Conservation (phyloP, 92 coral and sea anemone genomes). For the Siderastrea radians region DNA sequence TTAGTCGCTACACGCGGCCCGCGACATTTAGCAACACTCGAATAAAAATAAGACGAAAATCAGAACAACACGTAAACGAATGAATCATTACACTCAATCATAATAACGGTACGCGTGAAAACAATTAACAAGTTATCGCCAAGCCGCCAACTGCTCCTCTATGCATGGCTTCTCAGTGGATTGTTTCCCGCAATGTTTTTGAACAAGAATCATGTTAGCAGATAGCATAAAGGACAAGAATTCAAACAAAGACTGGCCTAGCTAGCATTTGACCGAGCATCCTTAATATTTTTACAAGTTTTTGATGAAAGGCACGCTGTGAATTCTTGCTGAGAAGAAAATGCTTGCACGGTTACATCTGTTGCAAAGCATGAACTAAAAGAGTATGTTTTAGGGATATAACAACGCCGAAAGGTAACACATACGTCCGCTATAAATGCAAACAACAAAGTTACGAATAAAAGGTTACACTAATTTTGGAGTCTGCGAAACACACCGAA, state of each 20-base stretch:
- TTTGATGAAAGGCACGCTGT: neutral
- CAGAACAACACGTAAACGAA: neutral
- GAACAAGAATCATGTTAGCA: neutral
- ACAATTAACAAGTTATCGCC: conserved; percentile 1
- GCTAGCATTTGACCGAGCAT: no score
- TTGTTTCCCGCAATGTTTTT: neutral
- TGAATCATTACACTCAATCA: neutral
- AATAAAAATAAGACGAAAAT: no score
- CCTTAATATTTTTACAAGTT: neutral
- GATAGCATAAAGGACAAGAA: neutral
- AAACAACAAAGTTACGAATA: neutral
- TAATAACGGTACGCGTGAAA: neutral
- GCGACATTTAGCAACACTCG: no score
- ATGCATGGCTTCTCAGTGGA: no score
- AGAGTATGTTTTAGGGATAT: neutral
- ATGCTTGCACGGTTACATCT: neutral
- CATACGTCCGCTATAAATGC: neutral
- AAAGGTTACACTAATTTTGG: neutral
- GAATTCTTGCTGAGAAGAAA: conserved; percentile 13
- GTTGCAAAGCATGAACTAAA: neutral
- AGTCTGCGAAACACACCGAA: neutral
- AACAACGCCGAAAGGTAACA: neutral
- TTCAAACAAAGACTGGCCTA: neutral
- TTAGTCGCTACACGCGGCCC: no score
- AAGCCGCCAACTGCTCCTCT: neutral